phyloP scores from a whole-genome alignment of 1,140 invertebrate genomes.

The Thaumatotibia leucotreta region DNA sequence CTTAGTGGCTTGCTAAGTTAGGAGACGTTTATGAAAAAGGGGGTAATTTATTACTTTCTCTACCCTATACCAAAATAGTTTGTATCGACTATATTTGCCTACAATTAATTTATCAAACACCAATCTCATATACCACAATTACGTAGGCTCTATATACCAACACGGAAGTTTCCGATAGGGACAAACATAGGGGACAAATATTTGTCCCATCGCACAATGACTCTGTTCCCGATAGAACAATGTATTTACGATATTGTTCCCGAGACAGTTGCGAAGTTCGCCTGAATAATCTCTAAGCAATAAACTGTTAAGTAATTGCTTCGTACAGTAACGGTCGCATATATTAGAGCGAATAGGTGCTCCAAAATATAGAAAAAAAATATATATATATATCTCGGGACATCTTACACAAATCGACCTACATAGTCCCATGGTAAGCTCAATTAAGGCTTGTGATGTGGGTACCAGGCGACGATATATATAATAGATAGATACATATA shows the following conservation, averaged over 20 bases:
- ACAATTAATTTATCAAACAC: neutral
- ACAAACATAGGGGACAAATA: neutral
- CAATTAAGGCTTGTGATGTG: no score
- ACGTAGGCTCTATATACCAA: neutral
- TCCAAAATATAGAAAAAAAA: no score
- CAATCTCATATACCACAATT: neutral
- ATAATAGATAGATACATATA: no score
- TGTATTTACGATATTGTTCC: neutral
- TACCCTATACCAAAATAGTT: neutral
- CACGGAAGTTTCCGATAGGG: neutral
- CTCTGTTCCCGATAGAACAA: neutral
- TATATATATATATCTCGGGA: no score
- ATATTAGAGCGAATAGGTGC: no score
- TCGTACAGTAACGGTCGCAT: no score
- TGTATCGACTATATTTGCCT: neutral
- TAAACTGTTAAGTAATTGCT: neutral
- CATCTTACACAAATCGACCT: no score
- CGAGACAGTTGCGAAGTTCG: neutral
- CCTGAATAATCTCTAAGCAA: neutral
- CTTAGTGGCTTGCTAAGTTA: no score
- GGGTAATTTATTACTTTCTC: neutral
- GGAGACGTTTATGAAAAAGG: no score
- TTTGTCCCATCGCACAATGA: neutral
- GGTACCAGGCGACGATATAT: no score
- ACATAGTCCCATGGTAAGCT: no score